Base-by-base conservation (phyloP, 2,888 invertebrate species). In the Liopterus haemorrhoidalis region DNA sequence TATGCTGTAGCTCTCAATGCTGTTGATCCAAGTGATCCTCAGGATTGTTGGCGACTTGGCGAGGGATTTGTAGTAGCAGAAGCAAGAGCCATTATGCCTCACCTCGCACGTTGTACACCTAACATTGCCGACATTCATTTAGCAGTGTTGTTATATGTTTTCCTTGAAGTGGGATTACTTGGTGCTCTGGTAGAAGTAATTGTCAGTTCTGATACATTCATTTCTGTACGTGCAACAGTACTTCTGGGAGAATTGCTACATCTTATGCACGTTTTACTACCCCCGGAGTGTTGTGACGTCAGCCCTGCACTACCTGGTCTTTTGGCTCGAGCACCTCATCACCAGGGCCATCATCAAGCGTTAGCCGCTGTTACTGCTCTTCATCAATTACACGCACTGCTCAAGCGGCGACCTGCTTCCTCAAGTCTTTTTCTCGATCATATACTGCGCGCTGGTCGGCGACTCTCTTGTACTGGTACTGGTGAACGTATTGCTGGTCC, bases 61-160 rank as follows among this genome's bases (percentile, higher is more conserved):
- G 93, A 94, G 65, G 95, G 93, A 22, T 96, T 96, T 65, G 86
- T 96, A n/a, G 91, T 88, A 9, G 85, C 88, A 45, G 96, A 96
- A 71, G 94, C 92, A 33, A 79, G 79, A 46, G 78, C 79, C 41
- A 81, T 94, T 57, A 70, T 96, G 65, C 92, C 94, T 50, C 87
- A 90, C 64, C 74, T 92, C 49, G 83, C 89, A 38, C 82, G 82
- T 54, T 82, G 77, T 49, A 87, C 93, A 49, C 87, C 93, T 9
- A 94, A 93, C 69, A 80, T 94, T 53, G 82, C 85, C 49, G 91
- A 94, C 67, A 87, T 92, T 65, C 95, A 95, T 72, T 76, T 88
- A 61, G 84, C 94, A 4, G 72, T 95, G 36, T 70, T 96, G 57
- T 77, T 96, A 41, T 88, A 91, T 62, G 85, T 90, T 62, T 87